Conservation (phyloP, 35 echinoderm and acorn worm species). For the Eucidaris tribuloides region DNA sequence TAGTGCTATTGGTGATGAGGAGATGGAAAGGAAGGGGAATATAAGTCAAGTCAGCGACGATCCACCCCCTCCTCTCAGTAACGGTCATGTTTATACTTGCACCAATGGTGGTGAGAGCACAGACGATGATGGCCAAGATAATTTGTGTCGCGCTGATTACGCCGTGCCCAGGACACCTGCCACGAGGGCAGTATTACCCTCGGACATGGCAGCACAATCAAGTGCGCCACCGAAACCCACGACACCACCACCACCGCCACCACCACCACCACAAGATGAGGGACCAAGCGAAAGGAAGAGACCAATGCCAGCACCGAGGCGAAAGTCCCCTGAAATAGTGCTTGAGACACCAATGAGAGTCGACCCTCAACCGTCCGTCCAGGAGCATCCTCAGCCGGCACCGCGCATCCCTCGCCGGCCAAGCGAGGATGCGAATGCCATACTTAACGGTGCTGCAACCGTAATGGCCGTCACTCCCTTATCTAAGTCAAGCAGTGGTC, state of each 20-base stretch:
- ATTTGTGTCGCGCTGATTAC: constrained; percentile 31
- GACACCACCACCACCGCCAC: too few relatives aligned
- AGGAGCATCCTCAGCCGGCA: neutral
- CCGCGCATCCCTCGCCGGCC: neutral
- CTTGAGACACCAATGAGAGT: constrained; percentile 23
- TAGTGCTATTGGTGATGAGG: constrained; percentile 6
- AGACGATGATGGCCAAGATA: constrained; percentile 20
- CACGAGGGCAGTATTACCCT: constrained; percentile 29
- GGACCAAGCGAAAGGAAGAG: constrained; percentile 17
- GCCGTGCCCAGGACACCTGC: constrained; percentile 40
- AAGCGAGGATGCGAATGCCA: constrained; percentile 17
- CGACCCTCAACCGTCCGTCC: neutral
- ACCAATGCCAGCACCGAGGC: constrained; percentile 6
- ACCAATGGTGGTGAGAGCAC: neutral
- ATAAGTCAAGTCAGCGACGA: constrained; percentile 8
- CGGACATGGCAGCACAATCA: neutral
- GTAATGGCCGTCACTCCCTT: neutral
- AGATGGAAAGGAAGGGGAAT: neutral
- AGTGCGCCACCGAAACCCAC: neutral
- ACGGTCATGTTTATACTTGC: constrained; percentile 1
- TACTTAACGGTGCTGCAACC: neutral
- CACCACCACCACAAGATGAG: neutral
- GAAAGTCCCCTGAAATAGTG: constrained; percentile 19
- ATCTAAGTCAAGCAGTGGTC: neutral
- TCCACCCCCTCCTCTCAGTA: neutral